phyloP scores from a whole-genome alignment of 2,797 vertebrate species.

The Tapera naevia region DNA sequence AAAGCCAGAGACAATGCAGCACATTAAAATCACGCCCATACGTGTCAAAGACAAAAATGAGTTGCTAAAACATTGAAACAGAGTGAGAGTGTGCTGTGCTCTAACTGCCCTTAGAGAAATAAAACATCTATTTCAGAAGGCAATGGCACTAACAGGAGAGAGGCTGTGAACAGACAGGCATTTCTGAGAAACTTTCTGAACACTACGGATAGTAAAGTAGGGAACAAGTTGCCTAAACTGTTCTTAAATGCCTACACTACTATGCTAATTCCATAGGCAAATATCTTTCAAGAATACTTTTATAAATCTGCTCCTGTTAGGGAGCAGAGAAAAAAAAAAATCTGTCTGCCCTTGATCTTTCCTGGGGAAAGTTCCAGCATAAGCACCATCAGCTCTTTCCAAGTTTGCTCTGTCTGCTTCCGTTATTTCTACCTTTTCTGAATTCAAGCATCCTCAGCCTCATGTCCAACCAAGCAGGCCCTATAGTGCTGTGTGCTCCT shows the following conservation, averaged over 20 bases:
- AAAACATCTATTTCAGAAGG: not conserved
- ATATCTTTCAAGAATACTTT: not conserved
- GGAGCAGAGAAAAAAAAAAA: not conserved
- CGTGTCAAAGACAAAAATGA: not conserved
- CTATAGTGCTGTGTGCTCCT: not conserved
- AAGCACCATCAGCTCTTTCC: not conserved
- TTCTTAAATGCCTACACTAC: not conserved
- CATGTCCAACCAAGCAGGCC: not conserved
- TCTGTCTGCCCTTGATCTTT: rapidly evolving
- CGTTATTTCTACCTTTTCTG: not conserved
- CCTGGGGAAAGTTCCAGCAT: not conserved
- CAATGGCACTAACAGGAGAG: not conserved
- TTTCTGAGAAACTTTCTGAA: not conserved
- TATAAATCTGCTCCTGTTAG: not conserved
- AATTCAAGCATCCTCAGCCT: not conserved
- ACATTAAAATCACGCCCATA: not conserved
- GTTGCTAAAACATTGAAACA: not conserved
- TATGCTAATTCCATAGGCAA: not conserved
- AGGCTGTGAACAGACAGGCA: not conserved
- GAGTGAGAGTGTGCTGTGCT: not conserved
- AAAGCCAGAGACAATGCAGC: not conserved
- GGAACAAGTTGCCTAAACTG: not conserved
- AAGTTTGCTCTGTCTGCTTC: not conserved
- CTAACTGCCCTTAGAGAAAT: not conserved
- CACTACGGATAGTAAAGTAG: not conserved